phyloP scores from a whole-genome alignment of 2,113 vertebrate genomes.

The Mirounga angustirostris region DNA sequence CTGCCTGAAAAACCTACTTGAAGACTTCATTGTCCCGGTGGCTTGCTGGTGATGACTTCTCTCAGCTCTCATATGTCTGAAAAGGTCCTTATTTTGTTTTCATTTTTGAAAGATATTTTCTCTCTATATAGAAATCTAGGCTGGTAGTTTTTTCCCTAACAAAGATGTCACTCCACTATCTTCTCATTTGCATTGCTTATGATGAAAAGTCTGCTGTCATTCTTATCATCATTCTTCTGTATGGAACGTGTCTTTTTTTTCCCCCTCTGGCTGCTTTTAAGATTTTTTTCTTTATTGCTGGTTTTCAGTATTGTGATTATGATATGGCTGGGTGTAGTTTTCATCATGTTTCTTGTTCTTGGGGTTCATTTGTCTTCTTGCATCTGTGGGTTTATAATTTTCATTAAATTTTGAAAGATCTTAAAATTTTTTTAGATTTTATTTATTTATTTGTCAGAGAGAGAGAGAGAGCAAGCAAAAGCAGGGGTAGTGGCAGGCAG shows the following conservation, averaged over 20 bases:
- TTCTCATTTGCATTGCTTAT: not conserved
- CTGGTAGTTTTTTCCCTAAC: not conserved
- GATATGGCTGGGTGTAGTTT: not conserved
- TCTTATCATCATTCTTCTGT: not conserved
- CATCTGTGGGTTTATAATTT: not conserved
- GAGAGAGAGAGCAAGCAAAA: no score
- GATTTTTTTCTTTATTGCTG: slow-evolving; percentile 31
- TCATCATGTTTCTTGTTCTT: not conserved
- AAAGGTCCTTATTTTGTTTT: slow-evolving; percentile 9
- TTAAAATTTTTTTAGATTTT: no score
- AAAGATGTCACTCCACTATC: not conserved
- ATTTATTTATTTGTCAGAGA: no score
- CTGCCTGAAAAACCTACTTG: not conserved
- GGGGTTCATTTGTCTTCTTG: not conserved
- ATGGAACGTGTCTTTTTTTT: not conserved
- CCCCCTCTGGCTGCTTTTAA: not conserved
- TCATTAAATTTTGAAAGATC: not conserved
- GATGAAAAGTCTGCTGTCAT: not conserved
- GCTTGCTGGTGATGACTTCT: not conserved
- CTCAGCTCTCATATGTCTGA: not conserved
- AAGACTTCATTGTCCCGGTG: not conserved
- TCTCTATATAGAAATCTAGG: not conserved
- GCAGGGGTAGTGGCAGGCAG: no score
- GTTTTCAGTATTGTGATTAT: not conserved
- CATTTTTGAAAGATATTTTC: not conserved